Base-by-base conservation (phyloP, 1,140 invertebrate genomes). In the Patella vulgata region DNA sequence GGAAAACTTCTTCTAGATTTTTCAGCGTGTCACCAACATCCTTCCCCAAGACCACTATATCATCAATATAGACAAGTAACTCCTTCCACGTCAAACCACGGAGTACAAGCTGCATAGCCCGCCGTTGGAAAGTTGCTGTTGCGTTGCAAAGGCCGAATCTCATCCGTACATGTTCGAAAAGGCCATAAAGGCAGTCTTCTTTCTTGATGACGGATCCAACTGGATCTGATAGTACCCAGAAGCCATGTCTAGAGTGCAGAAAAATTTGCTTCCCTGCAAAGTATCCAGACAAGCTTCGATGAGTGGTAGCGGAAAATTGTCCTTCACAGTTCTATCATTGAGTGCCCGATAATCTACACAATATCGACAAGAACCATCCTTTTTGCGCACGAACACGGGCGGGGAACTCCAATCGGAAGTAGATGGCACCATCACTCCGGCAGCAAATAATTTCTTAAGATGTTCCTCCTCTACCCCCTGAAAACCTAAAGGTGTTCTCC, bases 231-330 rank as follows among this genome's bases (percentile, higher is more conserved):
- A 64, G 48, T 66, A 68, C 11, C 33, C 61, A 11, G 40, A 54
- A 8, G 33, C 36, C 12, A 52, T 11, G 46, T 69, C 60, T 2
- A 70, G 28, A 2, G 30, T 73, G 12, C 14, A 25, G 39, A 70
- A 69, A 2, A 19, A 70, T 1, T 5, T 50, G 8, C 9, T 57
- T 1, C 55, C 66, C 11, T 17, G 2, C 2, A 70, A 17, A 0
- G 51, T 21, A 8, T 59, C 59, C 4, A 68, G 12, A 12, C 71
- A 71, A 21, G 86, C 84, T 6, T 86, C 80, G n/a, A 88, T 85
- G 0, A 68, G 40, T 0, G 86, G 87, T 2, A 88, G 48, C 66
- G 88, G 87, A 66, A 84, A 89, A 28, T 59, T 71, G 69, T 88
- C 86, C 42, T 73, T 70, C 0, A 76, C 69, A 0, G 82, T 87